These are phyloP conservation scores for Etheostoma spectabile DNA, from an alignment of 2,113 vertebrate genomes.

Conservation along the genomic window DNA sequence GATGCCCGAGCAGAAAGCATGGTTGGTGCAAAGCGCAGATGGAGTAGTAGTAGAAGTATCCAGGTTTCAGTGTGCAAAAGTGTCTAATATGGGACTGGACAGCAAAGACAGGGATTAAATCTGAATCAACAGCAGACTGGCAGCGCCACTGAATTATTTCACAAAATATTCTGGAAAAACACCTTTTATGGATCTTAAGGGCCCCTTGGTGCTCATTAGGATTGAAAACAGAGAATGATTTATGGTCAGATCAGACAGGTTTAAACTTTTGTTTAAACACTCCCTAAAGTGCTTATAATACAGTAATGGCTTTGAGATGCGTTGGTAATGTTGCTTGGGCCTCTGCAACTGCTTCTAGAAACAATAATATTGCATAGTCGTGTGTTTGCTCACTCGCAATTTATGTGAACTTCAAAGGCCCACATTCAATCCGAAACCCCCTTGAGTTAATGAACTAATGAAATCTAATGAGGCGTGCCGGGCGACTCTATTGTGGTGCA, in stretches of 20 bases:
- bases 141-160: background rate
- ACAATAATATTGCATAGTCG: slow-evolving; percentile 40
- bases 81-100: background rate
- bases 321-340: slow-evolving; percentile 23
- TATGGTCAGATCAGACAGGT: slow-evolving; percentile 21
- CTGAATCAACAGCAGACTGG: background rate
- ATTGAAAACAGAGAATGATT: slow-evolving; percentile 12
- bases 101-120: background rate
- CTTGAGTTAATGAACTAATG: slow-evolving; percentile 54
- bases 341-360: slow-evolving; percentile 31
- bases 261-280: slow-evolving; percentile 4
- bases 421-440: slow-evolving; percentile 30
- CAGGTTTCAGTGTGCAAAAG: background rate
- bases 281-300: background rate
- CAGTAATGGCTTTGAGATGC: slow-evolving; percentile 15
- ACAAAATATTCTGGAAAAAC: background rate
- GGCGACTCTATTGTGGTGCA: slow-evolving; percentile 20
- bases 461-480: slow-evolving; percentile 48
- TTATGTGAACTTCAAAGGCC: slow-evolving; percentile 66
- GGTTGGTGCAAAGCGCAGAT: background rate
- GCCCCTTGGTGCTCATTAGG: background rate
- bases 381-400: background rate
- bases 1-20: too few relatives aligned
- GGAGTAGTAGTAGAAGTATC: background rate
- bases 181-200: background rate